Percentiles rank a stretch among this genome's conserved stretches.
phyloP scores from a whole-genome alignment of 2,113 vertebrate genomes.

The Dicerorhinus sumatrensis region DNA sequence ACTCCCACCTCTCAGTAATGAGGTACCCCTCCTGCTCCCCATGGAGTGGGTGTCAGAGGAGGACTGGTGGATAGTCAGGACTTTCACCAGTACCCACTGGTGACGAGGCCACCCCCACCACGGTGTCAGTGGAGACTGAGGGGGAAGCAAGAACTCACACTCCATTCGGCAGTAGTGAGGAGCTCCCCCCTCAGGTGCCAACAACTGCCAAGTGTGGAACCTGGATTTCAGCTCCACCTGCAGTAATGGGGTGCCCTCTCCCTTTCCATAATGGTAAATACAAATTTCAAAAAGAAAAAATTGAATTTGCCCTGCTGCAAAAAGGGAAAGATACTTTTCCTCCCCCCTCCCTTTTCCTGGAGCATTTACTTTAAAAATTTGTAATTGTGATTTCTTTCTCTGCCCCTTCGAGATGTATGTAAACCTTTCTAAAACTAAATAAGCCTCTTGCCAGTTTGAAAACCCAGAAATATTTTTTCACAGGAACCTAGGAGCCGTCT shows the following conservation, averaged over 20 bases:
- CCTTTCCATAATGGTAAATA: not conserved
- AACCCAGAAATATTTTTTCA: not conserved
- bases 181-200: not conserved
- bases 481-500: not conserved
- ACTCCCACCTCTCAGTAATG: not conserved
- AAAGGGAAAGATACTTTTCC: not conserved
- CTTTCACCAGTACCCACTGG: not conserved
- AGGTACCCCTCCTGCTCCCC: rapidly evolving
- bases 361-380: constrained; percentile 2
- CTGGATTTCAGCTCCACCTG: not conserved
- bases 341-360: not conserved
- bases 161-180: not conserved
- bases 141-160: not conserved
- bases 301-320: not conserved
- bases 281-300: not conserved
- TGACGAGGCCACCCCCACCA: not conserved
- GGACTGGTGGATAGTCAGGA: not conserved
- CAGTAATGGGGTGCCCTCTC: not conserved
- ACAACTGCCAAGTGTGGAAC: not conserved
- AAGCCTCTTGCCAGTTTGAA: not conserved
- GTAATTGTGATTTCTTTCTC: not conserved
- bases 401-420: not conserved
- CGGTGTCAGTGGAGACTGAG: not conserved
- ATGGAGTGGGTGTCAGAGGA: not conserved
- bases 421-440: not conserved